Evolutionary conservation across 2,888 invertebrate genomes (phyloP).

Genomic region (Notocelia uddmanniana): DNA sequence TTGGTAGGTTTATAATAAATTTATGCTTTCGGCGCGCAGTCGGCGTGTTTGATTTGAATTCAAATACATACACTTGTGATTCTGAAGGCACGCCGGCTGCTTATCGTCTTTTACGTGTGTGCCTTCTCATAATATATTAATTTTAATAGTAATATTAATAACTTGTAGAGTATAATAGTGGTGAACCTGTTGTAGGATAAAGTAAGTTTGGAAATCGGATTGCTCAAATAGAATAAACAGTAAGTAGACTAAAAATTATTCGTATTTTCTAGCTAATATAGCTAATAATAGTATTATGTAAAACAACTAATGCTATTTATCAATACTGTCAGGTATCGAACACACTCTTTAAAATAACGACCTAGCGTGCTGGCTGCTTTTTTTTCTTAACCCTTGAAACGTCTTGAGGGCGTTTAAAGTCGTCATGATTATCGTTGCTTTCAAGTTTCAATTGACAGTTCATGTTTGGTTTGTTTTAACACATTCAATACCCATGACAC

Average conservation of each 20-base stretch:
- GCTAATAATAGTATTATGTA: too few species aligned
- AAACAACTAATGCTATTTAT: too few species aligned
- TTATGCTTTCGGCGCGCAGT: slow-evolving; percentile 29
- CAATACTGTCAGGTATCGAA: too few species aligned
- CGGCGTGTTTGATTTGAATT: slow-evolving; percentile 44
- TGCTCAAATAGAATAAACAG: slow-evolving; percentile 27
- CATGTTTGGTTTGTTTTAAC: too few species aligned
- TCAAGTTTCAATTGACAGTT: too few species aligned
- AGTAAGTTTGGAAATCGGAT: not conserved
- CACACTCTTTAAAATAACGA: not conserved
- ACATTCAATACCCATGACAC: too few species aligned
- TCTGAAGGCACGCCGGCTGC: slow-evolving; percentile 5
- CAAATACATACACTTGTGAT: slow-evolving; percentile 40
- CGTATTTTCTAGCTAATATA: not conserved
- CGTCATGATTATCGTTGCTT: not conserved
- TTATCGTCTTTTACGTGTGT: not conserved
- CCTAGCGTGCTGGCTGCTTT: not conserved
- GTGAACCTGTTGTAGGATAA: not conserved
- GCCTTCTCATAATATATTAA: slow-evolving; percentile 3
- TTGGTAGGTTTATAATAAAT: slow-evolving; percentile 34
- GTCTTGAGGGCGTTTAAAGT: not conserved
- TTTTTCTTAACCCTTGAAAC: not conserved
- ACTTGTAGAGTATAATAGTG: not conserved
- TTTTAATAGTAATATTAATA: slow-evolving; percentile 2
- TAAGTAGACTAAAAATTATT: slow-evolving; percentile 2